Evolutionary conservation across 2,797 vertebrate genomes (phyloP).

Genomic region (Octomys mimax): DNA sequence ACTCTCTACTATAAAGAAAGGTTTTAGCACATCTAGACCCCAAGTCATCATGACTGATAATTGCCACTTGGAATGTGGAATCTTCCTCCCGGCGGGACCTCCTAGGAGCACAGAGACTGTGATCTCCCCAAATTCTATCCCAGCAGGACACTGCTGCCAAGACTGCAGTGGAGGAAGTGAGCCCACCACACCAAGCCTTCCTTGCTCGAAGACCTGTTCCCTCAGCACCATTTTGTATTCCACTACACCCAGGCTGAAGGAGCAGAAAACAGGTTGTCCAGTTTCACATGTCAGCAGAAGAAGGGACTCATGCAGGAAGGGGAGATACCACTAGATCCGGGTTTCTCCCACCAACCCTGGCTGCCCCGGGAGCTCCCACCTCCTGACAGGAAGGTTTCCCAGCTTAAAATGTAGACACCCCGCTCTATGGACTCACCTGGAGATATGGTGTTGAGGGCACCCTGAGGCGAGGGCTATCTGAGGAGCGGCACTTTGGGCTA

Average conservation of each 20-base stretch:
- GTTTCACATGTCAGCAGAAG: background rate
- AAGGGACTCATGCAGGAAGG: background rate
- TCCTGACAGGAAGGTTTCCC: background rate
- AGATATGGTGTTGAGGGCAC: background rate
- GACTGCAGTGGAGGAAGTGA: background rate
- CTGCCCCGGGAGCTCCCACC: background rate
- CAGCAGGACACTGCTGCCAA: too few species aligned
- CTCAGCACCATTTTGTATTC: background rate
- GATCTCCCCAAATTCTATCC: background rate
- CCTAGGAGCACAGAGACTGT: background rate
- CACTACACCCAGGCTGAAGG: background rate
- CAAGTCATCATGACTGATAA: background rate
- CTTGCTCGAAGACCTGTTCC: background rate
- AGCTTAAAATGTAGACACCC: background rate
- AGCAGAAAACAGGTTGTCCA: background rate
- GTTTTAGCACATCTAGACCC: background rate
- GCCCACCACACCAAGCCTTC: background rate
- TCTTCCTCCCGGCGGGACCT: too few species aligned
- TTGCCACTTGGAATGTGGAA: background rate
- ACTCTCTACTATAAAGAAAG: background rate
- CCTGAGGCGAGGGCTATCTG: background rate
- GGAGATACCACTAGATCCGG: background rate
- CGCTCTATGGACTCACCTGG: background rate
- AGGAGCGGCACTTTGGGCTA: background rate
- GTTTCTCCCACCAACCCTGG: background rate